phyloP scores from a whole-genome alignment of 1,140 invertebrate genomes.

The Ephestia elutella region DNA sequence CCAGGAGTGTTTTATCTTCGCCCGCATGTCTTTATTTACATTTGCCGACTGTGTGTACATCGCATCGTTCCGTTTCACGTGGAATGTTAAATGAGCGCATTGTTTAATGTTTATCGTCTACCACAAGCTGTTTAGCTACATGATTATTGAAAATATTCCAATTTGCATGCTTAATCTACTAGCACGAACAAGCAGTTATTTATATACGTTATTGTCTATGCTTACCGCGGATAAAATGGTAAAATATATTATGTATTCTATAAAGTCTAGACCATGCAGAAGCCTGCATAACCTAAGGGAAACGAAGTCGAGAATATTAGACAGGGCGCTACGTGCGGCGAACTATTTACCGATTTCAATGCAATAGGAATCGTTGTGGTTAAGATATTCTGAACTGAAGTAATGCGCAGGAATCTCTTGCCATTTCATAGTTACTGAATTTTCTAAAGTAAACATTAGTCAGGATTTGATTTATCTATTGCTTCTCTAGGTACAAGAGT shows the following conservation, averaged over 20 bases:
- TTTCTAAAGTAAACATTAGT: background rate
- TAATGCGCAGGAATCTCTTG: conserved; percentile 7
- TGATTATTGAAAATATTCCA: background rate
- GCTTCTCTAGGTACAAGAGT: background rate
- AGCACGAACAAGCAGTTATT: background rate
- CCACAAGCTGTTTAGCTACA: conserved; percentile 1
- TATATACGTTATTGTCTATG: background rate
- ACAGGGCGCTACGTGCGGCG: conserved; percentile 9
- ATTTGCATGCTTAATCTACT: background rate
- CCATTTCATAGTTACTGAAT: background rate
- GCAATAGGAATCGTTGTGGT: conserved; percentile 13
- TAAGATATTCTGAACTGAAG: conserved; percentile 21
- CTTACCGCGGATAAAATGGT: background rate
- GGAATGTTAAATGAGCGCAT: background rate
- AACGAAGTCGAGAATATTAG: conserved; percentile 11
- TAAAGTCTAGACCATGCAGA: background rate
- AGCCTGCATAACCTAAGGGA: background rate
- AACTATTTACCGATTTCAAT: conserved; percentile 14
- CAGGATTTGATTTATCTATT: background rate
- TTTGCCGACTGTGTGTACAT: background rate
- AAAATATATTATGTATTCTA: background rate
- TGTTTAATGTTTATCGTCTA: conserved; percentile 11
- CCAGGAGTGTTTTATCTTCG: background rate
- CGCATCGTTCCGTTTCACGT: conserved; percentile 6
- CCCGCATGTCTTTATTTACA: conserved; percentile 10